phyloP scores from a whole-genome alignment of 92 coral and sea anemone species.

The Porites rus region DNA sequence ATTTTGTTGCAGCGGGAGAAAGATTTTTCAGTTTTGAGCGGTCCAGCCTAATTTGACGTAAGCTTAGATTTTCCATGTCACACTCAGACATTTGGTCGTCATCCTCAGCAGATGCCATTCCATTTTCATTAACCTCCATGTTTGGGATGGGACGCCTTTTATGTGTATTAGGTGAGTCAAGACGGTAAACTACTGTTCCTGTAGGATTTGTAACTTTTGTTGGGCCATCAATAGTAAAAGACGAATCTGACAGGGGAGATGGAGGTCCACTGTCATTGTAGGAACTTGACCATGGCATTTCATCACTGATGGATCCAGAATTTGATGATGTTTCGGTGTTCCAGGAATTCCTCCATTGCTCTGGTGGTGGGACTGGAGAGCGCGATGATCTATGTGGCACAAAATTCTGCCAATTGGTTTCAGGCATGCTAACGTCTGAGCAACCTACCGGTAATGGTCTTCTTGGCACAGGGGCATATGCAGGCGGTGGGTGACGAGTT shows the following conservation, averaged over 20 bases:
- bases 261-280: slow-evolving; percentile 85
- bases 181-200: slow-evolving; percentile 84
- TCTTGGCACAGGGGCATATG: slow-evolving; percentile 80
- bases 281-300: slow-evolving; percentile 81
- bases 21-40: slow-evolving; percentile 72
- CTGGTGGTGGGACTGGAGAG: slow-evolving; percentile 70
- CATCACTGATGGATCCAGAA: slow-evolving; percentile 89
- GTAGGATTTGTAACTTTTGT: slow-evolving; percentile 73
- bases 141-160: slow-evolving; percentile 51
- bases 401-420: slow-evolving; percentile 41
- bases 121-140: slow-evolving; percentile 41
- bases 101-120: slow-evolving; percentile 61
- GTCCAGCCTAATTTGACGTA: slow-evolving; percentile 40
- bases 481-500: slow-evolving; percentile 75
- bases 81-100: slow-evolving; percentile 75
- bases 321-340: slow-evolving; percentile 90
- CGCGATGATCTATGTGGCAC: slow-evolving; percentile 50
- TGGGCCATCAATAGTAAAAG: slow-evolving; percentile 70
- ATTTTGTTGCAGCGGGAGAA: slow-evolving; percentile 94
- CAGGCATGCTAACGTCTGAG: slow-evolving; percentile 63
- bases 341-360: slow-evolving; percentile 86
- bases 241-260: slow-evolving; percentile 82
- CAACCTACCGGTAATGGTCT: slow-evolving; percentile 44
- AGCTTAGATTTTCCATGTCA: slow-evolving; percentile 61
- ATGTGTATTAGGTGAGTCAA: slow-evolving; percentile 54